Evolutionary conservation across 2,888 invertebrate species (phyloP).

Genomic region (Rotaria socialis): DNA sequence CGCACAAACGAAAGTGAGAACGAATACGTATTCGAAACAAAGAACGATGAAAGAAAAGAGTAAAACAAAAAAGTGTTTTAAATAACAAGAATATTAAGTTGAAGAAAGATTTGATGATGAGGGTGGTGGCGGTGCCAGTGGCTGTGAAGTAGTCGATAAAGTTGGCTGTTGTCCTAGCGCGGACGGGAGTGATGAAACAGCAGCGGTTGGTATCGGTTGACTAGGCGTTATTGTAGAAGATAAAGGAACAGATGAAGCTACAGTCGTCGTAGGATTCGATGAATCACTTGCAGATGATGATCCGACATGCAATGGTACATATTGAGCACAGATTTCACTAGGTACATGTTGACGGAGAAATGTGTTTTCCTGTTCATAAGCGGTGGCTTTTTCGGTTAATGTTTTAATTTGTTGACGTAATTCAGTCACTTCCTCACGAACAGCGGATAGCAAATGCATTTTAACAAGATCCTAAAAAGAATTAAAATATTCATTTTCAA

Average conservation of each 20-base stretch:
- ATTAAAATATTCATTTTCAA: no score
- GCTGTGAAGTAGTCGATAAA: not conserved
- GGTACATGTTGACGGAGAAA: slow-evolving; percentile 30
- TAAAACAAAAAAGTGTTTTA: not conserved
- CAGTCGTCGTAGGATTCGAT: not conserved
- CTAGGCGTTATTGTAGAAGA: not conserved
- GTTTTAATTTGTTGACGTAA: slow-evolving; percentile 32
- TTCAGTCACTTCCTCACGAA: not conserved
- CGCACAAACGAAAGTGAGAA: slow-evolving; percentile 6
- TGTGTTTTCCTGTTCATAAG: not conserved
- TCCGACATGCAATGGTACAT: not conserved
- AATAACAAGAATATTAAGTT: slow-evolving; percentile 10
- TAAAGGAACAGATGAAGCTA: not conserved
- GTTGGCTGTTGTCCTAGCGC: not conserved
- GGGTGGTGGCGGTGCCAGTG: not conserved
- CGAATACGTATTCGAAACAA: not conserved
- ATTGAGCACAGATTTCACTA: slow-evolving; percentile 28
- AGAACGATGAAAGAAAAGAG: not conserved
- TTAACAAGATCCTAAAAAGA: slow-evolving; percentile 22
- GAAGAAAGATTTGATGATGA: not conserved
- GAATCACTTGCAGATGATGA: not conserved
- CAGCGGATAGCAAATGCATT: slow-evolving; percentile 35
- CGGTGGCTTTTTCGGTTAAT: not conserved
- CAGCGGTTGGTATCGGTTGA: not conserved
- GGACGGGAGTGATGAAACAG: not conserved